These are phyloP conservation scores for Pipistrellus pygmaeus DNA, from an alignment of 2,797 vertebrate species.

Conservation along the genomic window DNA sequence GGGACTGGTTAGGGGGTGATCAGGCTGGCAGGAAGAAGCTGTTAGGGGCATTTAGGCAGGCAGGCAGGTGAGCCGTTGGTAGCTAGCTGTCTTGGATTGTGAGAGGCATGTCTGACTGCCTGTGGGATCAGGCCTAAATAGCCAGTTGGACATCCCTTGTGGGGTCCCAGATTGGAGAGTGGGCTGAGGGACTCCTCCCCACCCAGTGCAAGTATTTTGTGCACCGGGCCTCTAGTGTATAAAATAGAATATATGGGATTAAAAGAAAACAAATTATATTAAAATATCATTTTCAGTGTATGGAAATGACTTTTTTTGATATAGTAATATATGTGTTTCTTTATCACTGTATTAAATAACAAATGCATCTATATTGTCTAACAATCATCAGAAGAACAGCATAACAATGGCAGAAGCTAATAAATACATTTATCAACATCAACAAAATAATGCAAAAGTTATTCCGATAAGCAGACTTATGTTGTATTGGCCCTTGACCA, in stretches of 20 bases:
- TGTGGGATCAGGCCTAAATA: too few relatives aligned
- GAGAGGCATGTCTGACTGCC: too few relatives aligned
- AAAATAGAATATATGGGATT: background rate
- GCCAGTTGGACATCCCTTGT: too few relatives aligned
- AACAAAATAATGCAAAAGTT: background rate
- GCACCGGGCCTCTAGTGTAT: background rate
- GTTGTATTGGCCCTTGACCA: background rate
- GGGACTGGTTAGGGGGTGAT: too few relatives aligned
- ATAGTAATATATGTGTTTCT: background rate
- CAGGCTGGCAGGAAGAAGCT: too few relatives aligned
- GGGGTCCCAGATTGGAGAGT: too few relatives aligned
- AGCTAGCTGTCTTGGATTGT: too few relatives aligned
- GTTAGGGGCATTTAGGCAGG: too few relatives aligned
- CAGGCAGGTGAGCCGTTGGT: too few relatives aligned
- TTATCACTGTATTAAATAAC: slow-evolving; percentile 27
- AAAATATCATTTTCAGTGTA: background rate
- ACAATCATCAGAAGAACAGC: background rate
- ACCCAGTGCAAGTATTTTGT: too few relatives aligned
- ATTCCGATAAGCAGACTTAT: background rate
- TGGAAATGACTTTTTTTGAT: slow-evolving; percentile 7
- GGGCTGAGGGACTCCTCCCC: too few relatives aligned
- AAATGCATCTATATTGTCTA: slow-evolving; percentile 10
- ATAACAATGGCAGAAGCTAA: background rate
- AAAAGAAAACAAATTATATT: background rate
- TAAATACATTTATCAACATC: background rate